Conservation (phyloP, 2,888 invertebrate genomes). For the Euplexia lucipara region DNA sequence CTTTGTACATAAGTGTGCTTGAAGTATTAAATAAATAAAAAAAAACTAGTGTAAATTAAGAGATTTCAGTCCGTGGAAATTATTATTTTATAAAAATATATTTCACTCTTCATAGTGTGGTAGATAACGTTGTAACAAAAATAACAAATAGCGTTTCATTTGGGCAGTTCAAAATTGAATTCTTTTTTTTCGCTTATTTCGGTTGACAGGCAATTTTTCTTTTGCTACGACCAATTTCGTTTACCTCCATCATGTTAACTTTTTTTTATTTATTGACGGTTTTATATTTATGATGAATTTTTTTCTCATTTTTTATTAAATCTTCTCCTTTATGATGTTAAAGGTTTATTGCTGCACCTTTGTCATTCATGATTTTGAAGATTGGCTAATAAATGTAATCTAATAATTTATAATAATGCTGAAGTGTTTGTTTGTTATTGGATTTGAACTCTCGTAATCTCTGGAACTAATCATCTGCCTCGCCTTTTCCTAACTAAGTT, state of each 20-base stretch:
- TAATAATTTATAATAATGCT: no score
- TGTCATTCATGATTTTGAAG: background rate
- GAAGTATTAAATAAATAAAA: no score
- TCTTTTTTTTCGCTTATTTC: conserved; percentile 25
- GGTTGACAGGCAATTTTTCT: conserved; percentile 45
- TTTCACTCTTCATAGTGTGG: background rate
- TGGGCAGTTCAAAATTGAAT: conserved; percentile 42
- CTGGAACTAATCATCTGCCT: no score
- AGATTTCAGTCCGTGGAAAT: background rate
- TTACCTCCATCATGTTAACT: conserved; percentile 41
- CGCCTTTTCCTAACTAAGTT: no score
- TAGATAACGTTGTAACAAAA: conserved; percentile 14
- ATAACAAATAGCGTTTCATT: conserved; percentile 32
- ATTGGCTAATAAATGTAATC: background rate
- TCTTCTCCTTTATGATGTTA: background rate
- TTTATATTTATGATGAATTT: conserved; percentile 29
- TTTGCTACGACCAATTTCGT: conserved; percentile 27
- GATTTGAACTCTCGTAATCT: no score
- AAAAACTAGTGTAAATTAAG: background rate
- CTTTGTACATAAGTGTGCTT: no score
- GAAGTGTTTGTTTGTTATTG: no score
- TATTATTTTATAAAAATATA: background rate
- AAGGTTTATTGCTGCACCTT: background rate
- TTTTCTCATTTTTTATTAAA: conserved; percentile 15
- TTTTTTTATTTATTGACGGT: conserved; percentile 39